These are phyloP conservation scores for Ylistrum balloti DNA, from an alignment of 1,140 invertebrate genomes.

Conservation along the genomic window DNA sequence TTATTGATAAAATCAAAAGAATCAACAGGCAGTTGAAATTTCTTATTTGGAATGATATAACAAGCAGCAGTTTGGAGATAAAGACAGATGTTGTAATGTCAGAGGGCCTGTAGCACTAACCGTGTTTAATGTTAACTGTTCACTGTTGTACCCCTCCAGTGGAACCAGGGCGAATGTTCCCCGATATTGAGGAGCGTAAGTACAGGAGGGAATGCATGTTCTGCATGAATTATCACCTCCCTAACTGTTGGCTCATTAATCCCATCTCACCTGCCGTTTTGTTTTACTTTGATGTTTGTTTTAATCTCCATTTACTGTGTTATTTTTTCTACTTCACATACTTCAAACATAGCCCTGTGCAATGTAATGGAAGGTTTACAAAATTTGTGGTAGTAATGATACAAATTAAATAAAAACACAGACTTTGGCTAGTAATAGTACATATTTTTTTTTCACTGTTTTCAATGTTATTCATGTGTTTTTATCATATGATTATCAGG, in stretches of 20 bases:
- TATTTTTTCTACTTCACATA: neutral
- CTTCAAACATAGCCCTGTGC: slow-evolving; percentile 15
- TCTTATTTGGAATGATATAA: neutral
- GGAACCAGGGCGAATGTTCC: slow-evolving; percentile 46
- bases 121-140: neutral
- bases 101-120: neutral
- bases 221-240: neutral
- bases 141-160: slow-evolving; percentile 19
- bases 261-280: neutral
- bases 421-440: too few species aligned
- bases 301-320: slow-evolving; percentile 10
- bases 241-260: neutral
- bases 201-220: neutral
- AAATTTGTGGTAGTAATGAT: neutral
- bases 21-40: neutral
- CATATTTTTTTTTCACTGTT: too few species aligned
- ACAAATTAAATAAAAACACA: too few species aligned
- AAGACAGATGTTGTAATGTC: neutral
- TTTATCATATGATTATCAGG: too few species aligned
- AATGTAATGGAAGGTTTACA: neutral
- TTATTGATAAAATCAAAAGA: neutral
- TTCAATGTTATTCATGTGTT: too few species aligned
- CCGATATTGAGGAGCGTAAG: slow-evolving; percentile 52
- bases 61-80: neutral
- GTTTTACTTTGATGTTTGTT: neutral